Evolutionary conservation across 2,888 invertebrate species (phyloP).

Genomic region (Anticlea derivata): DNA sequence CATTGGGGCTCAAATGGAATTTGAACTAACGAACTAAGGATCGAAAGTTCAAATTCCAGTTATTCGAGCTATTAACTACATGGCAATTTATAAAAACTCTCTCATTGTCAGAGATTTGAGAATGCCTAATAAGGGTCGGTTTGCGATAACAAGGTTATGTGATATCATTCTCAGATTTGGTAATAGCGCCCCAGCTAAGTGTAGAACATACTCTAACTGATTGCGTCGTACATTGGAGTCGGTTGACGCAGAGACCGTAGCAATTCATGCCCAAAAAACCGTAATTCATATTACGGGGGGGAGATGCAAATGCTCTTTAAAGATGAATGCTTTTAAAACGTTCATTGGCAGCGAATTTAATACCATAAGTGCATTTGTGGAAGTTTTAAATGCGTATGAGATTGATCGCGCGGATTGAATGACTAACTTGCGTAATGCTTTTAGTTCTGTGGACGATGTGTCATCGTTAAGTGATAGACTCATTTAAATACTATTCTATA

Average conservation of each 20-base stretch:
- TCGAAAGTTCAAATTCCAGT: no score
- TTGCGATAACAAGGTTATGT: conserved; percentile 19
- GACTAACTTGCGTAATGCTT: conserved; percentile 42
- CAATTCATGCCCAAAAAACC: conserved; percentile 68
- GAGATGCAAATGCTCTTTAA: conserved; percentile 71
- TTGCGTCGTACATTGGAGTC: conserved; percentile 69
- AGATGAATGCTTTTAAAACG: conserved; percentile 68
- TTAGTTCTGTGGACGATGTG: conserved; percentile 26
- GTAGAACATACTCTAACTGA: conserved; percentile 73
- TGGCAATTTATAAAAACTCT: no score
- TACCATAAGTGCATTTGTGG: conserved; percentile 73
- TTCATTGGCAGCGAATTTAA: conserved; percentile 75
- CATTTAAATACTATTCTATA: conserved; percentile 10
- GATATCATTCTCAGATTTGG: conserved; percentile 44
- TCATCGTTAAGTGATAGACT: conserved; percentile 32
- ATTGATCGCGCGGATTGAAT: conserved; percentile 53
- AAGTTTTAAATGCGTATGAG: conserved; percentile 60
- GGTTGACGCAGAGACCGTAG: conserved; percentile 60
- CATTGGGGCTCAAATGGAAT: no score
- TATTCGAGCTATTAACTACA: no score
- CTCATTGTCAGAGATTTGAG: no score
- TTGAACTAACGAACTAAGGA: no score
- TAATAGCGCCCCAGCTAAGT: conserved; percentile 45
- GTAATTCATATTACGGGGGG: conserved; percentile 76
- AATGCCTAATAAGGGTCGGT: no score